Conservation (phyloP, 2,797 vertebrate species). For the Darevskia nairensis region DNA sequence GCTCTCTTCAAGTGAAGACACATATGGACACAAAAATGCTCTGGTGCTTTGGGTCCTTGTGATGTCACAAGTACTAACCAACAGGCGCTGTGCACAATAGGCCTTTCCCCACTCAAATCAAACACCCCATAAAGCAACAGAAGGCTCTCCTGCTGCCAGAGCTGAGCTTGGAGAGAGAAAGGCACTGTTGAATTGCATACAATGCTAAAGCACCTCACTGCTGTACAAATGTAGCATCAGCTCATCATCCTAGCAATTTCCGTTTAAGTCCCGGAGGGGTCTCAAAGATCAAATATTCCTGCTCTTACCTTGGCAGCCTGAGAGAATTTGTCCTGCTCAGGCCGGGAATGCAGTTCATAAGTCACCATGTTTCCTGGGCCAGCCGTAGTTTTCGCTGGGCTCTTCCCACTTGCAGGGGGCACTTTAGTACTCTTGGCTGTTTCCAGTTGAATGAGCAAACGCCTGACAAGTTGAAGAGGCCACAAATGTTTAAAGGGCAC, state of each 20-base stretch:
- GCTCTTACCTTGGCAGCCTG: slow-evolving; percentile 88
- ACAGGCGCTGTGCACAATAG: background rate
- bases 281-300: background rate
- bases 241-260: background rate
- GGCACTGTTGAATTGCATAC: background rate
- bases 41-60: background rate
- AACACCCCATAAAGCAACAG: background rate
- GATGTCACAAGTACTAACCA: background rate
- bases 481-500: background rate
- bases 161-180: background rate
- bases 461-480: slow-evolving; percentile 73
- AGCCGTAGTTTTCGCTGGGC: slow-evolving; percentile 59
- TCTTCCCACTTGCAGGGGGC: slow-evolving; percentile 69
- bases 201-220: background rate
- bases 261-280: no score
- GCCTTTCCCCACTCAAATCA: background rate
- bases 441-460: slow-evolving; percentile 92
- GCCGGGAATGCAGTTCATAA: slow-evolving; percentile 93
- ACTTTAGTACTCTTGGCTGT: slow-evolving; percentile 81
- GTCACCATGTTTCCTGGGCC: slow-evolving; percentile 84
- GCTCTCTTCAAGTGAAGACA: background rate
- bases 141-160: background rate
- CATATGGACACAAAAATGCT: background rate
- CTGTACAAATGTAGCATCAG: background rate
- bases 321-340: slow-evolving; percentile 93